phyloP scores from a whole-genome alignment of 2,888 invertebrate genomes.

The Diadegma fenestrale region DNA sequence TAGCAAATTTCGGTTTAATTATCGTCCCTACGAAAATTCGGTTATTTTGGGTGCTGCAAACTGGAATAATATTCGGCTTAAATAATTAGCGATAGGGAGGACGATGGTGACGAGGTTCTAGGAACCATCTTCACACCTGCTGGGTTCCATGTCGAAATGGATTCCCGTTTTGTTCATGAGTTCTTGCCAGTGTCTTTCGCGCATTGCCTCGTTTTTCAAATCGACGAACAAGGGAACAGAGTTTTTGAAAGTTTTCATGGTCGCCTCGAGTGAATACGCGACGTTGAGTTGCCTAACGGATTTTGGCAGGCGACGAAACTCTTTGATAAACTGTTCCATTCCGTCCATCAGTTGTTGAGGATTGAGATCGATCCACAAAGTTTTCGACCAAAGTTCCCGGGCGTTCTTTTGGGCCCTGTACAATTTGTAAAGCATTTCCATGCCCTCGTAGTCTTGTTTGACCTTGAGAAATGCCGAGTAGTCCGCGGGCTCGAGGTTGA shows the following conservation, averaged over 20 bases:
- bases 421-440: conserved; percentile 91
- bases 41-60: conserved; percentile 4
- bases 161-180: conserved; percentile 94
- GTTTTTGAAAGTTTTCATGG: conserved; percentile 95
- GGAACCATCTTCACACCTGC: conserved; percentile 82
- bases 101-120: conserved; percentile 36
- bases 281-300: conserved; percentile 86
- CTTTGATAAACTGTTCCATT: conserved; percentile 93
- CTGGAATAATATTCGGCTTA: conserved; percentile 6
- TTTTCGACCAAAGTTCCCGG: conserved; percentile 93
- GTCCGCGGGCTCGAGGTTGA: conserved; percentile 94
- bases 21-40: conserved; percentile 41
- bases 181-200: conserved; percentile 95
- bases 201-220: conserved; percentile 95
- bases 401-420: conserved; percentile 92
- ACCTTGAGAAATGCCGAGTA: conserved; percentile 91
- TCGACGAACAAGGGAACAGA: conserved; percentile 96
- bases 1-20: conserved; percentile 22
- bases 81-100: conserved; percentile 8
- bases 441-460: conserved; percentile 88
- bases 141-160: conserved; percentile 94
- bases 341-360: conserved; percentile 93
- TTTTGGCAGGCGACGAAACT: conserved; percentile 91
- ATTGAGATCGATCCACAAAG: conserved; percentile 94
- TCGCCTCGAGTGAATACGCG: conserved; percentile 90